Evolutionary conservation across 1,140 invertebrate genomes (phyloP), one percentile per base, ranked within the genome.

Genomic region (Drosophila sproati): DNA sequence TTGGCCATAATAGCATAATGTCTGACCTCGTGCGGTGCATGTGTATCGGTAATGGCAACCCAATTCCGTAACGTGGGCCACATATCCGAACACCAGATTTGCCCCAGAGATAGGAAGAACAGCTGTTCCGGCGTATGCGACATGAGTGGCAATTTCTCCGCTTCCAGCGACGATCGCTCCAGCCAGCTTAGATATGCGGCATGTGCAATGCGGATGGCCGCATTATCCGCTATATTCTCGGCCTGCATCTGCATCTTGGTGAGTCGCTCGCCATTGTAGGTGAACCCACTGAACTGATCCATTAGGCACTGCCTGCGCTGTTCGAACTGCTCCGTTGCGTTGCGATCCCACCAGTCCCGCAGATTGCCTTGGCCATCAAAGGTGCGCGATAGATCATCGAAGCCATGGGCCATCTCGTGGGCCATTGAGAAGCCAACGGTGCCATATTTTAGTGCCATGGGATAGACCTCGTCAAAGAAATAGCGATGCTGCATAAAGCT

Each of bases 211-310:
- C 98, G 97, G 0, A 99, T 92, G 1, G 98, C 98, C 7, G 97
- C 97, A 93, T 98, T 98, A 87, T 98, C 98, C 3, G 98, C 98
- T 61, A 99, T 98, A 83, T 98, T 98, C 93, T 98, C 98, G 47
- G 95, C 96, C 95, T 74, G 92, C 0, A 96, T 96, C 85, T 96
- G 95, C 79, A 96, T 95, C 29, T 95, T 96, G 82, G 96, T 96
- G 4, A 97, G 88, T 64, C 93, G 91, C 64, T 95, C 94, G 12
- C 94, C 94, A 45, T 95, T 94, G 32, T 96, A 79, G 34, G 93
- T 91, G 80, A 96, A 97, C 12, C 93, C 93, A 72, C 93, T 95
- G 89, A 99, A 99, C 92, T 99, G 98, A 47, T 98, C 94, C 12
- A 97, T 95, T 60, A 99, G 96, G 83, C 99, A 99, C 71, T 97